Evolutionary conservation across 2,797 vertebrate species (phyloP).

Genomic region (Bovichtus variegatus): DNA sequence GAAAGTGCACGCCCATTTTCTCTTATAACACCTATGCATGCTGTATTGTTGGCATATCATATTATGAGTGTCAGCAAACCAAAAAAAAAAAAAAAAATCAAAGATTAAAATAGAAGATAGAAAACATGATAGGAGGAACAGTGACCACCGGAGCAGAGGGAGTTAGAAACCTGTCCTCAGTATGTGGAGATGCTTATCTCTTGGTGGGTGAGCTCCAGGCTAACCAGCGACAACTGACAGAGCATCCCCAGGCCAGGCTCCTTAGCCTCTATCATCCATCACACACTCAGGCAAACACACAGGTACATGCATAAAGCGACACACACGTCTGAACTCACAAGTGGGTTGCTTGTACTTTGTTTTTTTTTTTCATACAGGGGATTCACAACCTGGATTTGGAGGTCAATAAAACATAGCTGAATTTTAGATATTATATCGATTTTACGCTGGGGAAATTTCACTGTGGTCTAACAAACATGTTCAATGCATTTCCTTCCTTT

Average conservation of each 20-base stretch:
- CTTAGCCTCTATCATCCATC: slow-evolving; percentile 65
- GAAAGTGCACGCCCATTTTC: background rate
- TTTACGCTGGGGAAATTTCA: too few relatives aligned
- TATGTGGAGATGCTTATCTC: slow-evolving; percentile 8
- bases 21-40: background rate
- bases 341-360: slow-evolving; percentile 15
- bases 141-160: background rate
- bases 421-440: too few relatives aligned
- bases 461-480: too few relatives aligned
- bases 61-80: too few relatives aligned
- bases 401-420: too few relatives aligned
- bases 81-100: background rate
- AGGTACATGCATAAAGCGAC: slow-evolving; percentile 20
- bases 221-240: slow-evolving; percentile 46
- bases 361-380: slow-evolving; percentile 3
- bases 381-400: slow-evolving; percentile 7
- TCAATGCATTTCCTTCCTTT: too few relatives aligned
- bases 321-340: slow-evolving; percentile 25
- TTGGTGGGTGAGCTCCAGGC: slow-evolving; percentile 46
- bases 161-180: background rate
- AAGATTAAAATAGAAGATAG: background rate
- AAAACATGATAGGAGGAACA: background rate
- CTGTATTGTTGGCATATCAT: too few relatives aligned
- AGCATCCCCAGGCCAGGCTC: slow-evolving; percentile 24
- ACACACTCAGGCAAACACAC: slow-evolving; percentile 48